phyloP scores from a whole-genome alignment of 2,888 invertebrate genomes.

The Noctua comes region DNA sequence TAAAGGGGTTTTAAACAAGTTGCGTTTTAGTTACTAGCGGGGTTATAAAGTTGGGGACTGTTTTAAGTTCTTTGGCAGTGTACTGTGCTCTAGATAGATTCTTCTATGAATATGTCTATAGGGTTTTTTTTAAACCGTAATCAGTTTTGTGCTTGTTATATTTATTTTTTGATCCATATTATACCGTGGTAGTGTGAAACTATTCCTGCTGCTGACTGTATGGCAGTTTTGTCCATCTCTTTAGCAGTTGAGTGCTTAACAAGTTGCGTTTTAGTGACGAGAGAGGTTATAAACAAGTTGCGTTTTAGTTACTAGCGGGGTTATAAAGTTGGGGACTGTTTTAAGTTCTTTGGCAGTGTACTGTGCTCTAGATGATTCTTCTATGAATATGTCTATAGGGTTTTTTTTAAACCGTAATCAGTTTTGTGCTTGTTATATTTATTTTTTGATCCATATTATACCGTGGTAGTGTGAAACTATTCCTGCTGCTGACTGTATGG shows the following conservation, averaged over 20 bases:
- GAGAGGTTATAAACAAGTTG: constrained; percentile 30
- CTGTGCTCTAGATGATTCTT: not conserved
- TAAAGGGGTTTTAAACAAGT: constrained; percentile 12
- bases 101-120: not conserved
- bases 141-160: not conserved
- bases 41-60: not conserved
- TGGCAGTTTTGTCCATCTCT: constrained; percentile 42
- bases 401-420: not conserved
- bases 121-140: too few relatives aligned
- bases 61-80: not conserved
- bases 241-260: constrained; percentile 35
- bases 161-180: constrained; percentile 56
- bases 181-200: constrained; percentile 69
- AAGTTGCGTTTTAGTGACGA: constrained; percentile 47
- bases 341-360: not conserved
- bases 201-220: constrained; percentile 41
- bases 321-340: not conserved
- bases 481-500: constrained; percentile 47
- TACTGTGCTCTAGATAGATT: not conserved
- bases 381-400: not conserved
- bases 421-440: not conserved
- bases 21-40: constrained; percentile 41
- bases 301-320: constrained; percentile 37
- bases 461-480: constrained; percentile 71
- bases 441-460: constrained; percentile 61